Conservation (phyloP, 2,888 invertebrate genomes). For the Adelphocoris suturalis region DNA sequence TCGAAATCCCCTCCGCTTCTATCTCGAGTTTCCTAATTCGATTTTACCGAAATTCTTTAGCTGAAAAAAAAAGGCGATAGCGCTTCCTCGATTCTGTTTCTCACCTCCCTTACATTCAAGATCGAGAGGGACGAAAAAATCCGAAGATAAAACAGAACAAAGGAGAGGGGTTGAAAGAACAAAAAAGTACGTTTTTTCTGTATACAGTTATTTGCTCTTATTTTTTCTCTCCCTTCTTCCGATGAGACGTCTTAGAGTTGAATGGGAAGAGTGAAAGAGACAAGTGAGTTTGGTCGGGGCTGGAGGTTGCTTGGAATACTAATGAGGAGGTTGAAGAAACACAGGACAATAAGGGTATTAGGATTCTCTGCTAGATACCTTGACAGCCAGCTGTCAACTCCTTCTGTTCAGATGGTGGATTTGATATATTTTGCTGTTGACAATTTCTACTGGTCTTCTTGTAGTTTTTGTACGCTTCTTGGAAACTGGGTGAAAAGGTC, state of each 20-base stretch:
- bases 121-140: neutral
- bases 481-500: no score
- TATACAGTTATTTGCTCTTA: neutral
- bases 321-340: slow-evolving; percentile 28
- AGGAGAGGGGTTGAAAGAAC: neutral
- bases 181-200: neutral
- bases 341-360: slow-evolving; percentile 6
- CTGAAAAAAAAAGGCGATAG: neutral
- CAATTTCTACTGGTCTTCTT: no score
- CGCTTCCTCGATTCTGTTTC: neutral
- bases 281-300: slow-evolving; percentile 2
- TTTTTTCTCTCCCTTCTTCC: neutral
- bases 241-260: slow-evolving; percentile 26
- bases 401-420: neutral
- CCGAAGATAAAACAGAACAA: slow-evolving; percentile 25
- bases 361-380: neutral
- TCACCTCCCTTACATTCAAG: neutral
- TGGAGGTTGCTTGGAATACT: neutral
- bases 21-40: slow-evolving; percentile 38
- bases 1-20: neutral
- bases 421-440: neutral
- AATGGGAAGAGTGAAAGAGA: slow-evolving; percentile 31
- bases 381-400: neutral
- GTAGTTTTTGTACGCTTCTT: no score
- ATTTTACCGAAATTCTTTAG: neutral